Evolutionary conservation across 2,888 invertebrate species (phyloP).

Genomic region (Gnatocerus cornutus): DNA sequence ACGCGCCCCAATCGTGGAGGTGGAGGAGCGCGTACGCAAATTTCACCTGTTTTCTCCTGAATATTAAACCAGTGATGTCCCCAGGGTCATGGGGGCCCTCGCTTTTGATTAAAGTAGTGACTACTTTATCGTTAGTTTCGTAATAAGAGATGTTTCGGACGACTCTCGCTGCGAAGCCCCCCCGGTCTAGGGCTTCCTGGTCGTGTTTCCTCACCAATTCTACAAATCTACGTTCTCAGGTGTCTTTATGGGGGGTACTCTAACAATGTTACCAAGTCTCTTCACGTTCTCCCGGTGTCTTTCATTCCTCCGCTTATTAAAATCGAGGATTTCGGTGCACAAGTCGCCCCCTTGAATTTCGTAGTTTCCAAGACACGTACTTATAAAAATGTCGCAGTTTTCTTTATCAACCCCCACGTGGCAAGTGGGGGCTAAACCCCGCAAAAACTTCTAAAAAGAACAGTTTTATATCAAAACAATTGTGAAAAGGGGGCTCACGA

Average conservation of each 20-base stretch:
- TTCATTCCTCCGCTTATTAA: conserved; percentile 10
- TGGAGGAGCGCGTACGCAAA: conserved; percentile 29
- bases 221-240: conserved; percentile 10
- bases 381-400: conserved; percentile 23
- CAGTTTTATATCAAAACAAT: background rate
- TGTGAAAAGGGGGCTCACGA: conserved; percentile 7
- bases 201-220: conserved; percentile 34
- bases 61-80: conserved; percentile 1
- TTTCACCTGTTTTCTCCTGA: conserved; percentile 33
- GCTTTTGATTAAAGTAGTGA: background rate
- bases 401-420: conserved; percentile 17
- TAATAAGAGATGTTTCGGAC: conserved; percentile 8
- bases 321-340: conserved; percentile 2
- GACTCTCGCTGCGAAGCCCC: background rate
- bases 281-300: conserved; percentile 7
- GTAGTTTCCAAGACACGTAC: background rate
- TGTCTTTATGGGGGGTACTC: background rate
- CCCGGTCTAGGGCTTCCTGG: conserved; percentile 26
- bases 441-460: conserved; percentile 36
- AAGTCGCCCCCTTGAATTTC: conserved; percentile 19
- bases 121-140: conserved; percentile 27
- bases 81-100: background rate
- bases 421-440: background rate
- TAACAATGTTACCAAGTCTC: conserved; percentile 22
- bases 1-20: conserved; percentile 3